Evolutionary conservation across 2,888 invertebrate genomes (phyloP), one percentile per base, ranked within the genome.

Genomic region (Eilema sororculum): DNA sequence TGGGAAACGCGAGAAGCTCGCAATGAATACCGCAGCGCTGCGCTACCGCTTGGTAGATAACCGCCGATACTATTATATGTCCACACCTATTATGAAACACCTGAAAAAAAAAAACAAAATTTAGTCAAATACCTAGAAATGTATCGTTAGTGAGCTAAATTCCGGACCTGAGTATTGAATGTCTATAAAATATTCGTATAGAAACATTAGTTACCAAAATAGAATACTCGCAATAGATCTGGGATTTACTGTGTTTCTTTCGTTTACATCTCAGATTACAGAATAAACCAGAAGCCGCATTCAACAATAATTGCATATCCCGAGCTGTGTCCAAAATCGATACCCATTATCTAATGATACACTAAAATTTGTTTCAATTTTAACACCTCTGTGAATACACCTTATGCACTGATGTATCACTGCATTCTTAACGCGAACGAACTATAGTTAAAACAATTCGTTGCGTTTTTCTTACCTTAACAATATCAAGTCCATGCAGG

Each of bases 41-140:
- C 3, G 93, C 92, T 1, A 93, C 84, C 0, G 90, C 88, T 68
- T 91, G 87, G 75, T 89, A 94, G 46, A 93, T 84, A 2, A 87
- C 84, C 8, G 87, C 89, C 2, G 90, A 77, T 0, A 84, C 84
- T 2, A 90, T 84, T 8, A 84, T 69, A 72, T 89, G 86, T 0
- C 91, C 90, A 71, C 82, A 82, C 66, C 84, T 87, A 8, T 75
- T 84, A 9, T 84, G 79, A 52, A 90, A 73, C 1, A 90, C 89
- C 93, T 94, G 76, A 30, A 86, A 86, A 4, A 56, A 30, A 22
- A 6, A 28, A 69, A 37, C 13, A 33, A 57, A 65, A 2, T 9
- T 37, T 5, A 30, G 13, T 60, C 6, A 52, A 52, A 52, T n/a
- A 22, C 13, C 30, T 25, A 20, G 41, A 33, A 25, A 12, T 4